Evolutionary conservation across 2,797 vertebrate genomes (phyloP).

Genomic region (Centroberyx gerrardi): DNA sequence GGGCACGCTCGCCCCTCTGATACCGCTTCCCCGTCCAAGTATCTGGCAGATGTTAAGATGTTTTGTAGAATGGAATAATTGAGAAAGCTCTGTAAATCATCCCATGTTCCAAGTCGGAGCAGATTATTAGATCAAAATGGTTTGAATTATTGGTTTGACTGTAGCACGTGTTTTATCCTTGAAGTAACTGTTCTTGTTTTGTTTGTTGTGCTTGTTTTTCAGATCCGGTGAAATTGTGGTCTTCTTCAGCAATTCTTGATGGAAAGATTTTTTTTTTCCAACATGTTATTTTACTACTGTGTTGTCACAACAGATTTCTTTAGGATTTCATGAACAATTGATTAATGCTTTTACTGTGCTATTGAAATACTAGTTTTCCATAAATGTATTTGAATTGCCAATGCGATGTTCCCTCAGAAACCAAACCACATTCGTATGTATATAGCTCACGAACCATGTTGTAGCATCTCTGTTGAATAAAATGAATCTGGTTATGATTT

Average conservation of each 20-base stretch:
- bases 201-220: slow-evolving; percentile 50
- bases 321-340: slow-evolving; percentile 4
- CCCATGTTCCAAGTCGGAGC: too few relatives aligned
- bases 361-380: slow-evolving; percentile 8
- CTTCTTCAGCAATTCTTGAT: not conserved
- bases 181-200: not conserved
- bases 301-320: not conserved
- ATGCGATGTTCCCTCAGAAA: slow-evolving; percentile 26
- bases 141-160: not conserved
- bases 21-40: not conserved
- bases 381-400: slow-evolving; percentile 12
- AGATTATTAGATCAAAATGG: too few relatives aligned
- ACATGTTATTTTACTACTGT: slow-evolving; percentile 21
- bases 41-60: not conserved
- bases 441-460: slow-evolving; percentile 40
- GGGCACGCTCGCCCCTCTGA: not conserved
- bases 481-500: slow-evolving; percentile 25
- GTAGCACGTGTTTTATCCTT: not conserved
- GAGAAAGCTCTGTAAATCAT: too few relatives aligned
- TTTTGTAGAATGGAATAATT: not conserved
- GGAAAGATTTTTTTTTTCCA: slow-evolving; percentile 25
- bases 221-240: slow-evolving; percentile 79
- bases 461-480: slow-evolving; percentile 51
- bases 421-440: slow-evolving; percentile 37
- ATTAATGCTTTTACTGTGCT: slow-evolving; percentile 3